Percentiles rank a stretch among this genome's conserved stretches.
These are phyloP conservation scores for Poeciliopsis paucimaculata DNA, from an alignment of 2,797 vertebrate species.

Conservation along the genomic window DNA sequence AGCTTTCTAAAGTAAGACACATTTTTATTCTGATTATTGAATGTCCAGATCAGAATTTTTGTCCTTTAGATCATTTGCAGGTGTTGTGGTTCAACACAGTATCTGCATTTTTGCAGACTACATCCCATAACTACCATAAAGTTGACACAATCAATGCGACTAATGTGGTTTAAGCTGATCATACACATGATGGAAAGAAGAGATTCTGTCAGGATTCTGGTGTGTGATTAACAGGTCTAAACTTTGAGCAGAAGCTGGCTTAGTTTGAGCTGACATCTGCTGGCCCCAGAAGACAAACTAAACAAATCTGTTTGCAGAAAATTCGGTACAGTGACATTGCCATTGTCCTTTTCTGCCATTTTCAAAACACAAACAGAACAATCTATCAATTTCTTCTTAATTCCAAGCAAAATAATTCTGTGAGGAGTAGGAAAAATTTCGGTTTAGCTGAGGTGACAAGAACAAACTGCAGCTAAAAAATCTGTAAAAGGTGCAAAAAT, in stretches of 20 bases:
- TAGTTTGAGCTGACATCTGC: not conserved
- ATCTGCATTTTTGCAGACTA: not conserved
- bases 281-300: not conserved
- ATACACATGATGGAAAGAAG: not conserved
- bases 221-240: not conserved
- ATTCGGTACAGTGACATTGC: not conserved
- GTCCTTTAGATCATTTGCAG: not conserved
- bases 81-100: not conserved
- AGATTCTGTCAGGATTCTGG: not conserved
- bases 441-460: too few species aligned
- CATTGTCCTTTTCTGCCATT: not conserved
- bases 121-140: not conserved
- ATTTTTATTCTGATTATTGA: not conserved
- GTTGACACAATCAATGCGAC: not conserved
- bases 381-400: not conserved
- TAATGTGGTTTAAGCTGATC: not conserved
- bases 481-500: too few species aligned
- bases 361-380: not conserved
- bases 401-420: not conserved
- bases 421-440: too few species aligned
- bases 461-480: too few species aligned
- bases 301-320: not conserved
- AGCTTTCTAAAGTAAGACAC: slow-evolving; percentile 93
- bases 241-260: not conserved
- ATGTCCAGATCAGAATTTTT: not conserved